Percentiles rank a stretch among this genome's conserved stretches.
Conservation (phyloP, 2,797 vertebrate genomes). For the Clarias fuscus region DNA sequence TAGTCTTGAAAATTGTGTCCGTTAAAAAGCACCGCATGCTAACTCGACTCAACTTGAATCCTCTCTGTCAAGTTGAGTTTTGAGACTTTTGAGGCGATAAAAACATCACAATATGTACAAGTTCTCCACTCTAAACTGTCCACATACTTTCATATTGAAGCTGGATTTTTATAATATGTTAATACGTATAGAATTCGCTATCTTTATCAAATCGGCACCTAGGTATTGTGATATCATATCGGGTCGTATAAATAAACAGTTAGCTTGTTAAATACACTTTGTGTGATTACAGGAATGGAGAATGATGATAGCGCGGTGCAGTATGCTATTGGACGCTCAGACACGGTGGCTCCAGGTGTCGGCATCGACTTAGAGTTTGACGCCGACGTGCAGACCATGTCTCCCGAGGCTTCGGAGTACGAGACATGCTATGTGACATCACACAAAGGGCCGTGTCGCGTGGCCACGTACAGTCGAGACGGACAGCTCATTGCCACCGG, state of each 20-base stretch:
- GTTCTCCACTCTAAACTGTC: no score
- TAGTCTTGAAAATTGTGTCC: no score
- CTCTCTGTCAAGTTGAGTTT: no score
- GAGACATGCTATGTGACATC: conserved; percentile 98
- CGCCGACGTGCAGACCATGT: conserved; percentile 97
- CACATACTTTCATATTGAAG: no score
- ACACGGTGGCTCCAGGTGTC: conserved; percentile 92
- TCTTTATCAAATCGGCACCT: no score
- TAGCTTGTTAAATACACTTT: not conserved
- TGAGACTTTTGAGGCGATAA: no score
- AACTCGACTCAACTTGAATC: no score
- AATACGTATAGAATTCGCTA: no score
- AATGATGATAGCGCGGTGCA: conserved; percentile 94
- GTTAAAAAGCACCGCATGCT: no score
- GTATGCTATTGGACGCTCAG: conserved; percentile 93
- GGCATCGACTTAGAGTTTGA: conserved; percentile 97
- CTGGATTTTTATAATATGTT: no score
- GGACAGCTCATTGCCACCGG: conserved; percentile 96
- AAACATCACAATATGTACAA: no score
- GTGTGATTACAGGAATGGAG: conserved; percentile 85
- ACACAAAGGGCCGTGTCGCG: conserved; percentile 93
- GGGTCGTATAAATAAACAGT: not conserved
- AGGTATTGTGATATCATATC: no score
- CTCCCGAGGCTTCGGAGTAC: conserved; percentile 95
- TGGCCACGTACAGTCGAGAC: conserved; percentile 94